Base-by-base conservation (phyloP, 2,113 vertebrate species). In the Chloebia gouldiae region DNA sequence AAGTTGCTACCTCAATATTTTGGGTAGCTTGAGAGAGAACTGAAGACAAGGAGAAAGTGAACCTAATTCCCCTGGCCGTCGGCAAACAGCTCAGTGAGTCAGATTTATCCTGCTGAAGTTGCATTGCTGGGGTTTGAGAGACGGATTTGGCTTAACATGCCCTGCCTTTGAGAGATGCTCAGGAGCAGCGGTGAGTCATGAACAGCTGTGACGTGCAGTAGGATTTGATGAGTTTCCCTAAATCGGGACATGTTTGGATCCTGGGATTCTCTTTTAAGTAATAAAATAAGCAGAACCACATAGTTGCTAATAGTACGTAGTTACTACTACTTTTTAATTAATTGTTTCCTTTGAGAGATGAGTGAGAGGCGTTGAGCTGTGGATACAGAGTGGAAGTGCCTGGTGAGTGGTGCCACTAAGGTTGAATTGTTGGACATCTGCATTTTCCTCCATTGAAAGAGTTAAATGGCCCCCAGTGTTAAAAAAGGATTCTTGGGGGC, bases 161-260 rank as follows among this genome's bases (percentile, higher is more conserved):
- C 66, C 70, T 86, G 84, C 37, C 76, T 86, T 63, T 65, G 66
- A 9, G 37, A 66, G 81, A 39, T 80, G 70, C 68, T 81, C 57
- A 15, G 56, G 59, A 92, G 39, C 18, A 86, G 50, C 13, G 1
- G 23, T 93, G 94, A 92, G 79, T 83, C 91, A 90, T 4, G 7
- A 45, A 1, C 4, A 0, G 16, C 9, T 70, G 50, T 88, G 79
- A 57, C 35, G 9, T 61, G 33, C 0, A 0, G 59, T 6, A 22
- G 65, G 30, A 71, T 56, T 39, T 20, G 44, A 71, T 77, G 90
- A 92, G 56, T 63, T 88, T 59, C 75, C 71, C 51, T 73, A 21
- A 77, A 50, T 0, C 10, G 1, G 21, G 47, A 71, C 12, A 7
- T 61, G 10, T 77, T 63, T 88, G 59, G 28, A 72, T 86, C 37